Evolutionary conservation across 1,140 invertebrate genomes (phyloP), one percentile per base, ranked within the genome.

Genomic region (Sitophilus oryzae): DNA sequence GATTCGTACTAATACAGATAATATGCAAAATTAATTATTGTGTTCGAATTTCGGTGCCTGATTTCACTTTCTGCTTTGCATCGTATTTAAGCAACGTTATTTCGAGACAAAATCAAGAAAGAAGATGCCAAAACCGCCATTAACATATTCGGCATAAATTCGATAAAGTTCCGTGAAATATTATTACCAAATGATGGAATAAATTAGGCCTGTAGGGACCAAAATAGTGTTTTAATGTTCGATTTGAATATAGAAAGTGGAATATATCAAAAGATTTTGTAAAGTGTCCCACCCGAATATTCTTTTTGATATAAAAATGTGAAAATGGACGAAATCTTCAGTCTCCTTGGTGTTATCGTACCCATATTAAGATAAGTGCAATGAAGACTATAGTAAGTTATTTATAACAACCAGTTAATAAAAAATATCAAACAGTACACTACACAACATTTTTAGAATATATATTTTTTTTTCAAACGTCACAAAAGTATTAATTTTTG

Each of bases 211-310:
- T 11, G 16, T 45, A 46, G 43, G 43, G 40, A 8, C 30, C n/a
- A 53, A 37, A 25, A 53, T 21, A 41, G 23, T 53, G 38, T 36
- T 35, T 51, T 37, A 41, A 8, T 22, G 43, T 21, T 25, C n/a
- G 15, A 55, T 55, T 55, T 48, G 36, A 55, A 48, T 55, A 55
- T 37, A 55, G 53, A 55, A 55, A 55, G 53, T 45, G 25, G 21
- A 20, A 22, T 49, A 46, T 41, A 40, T 40, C 10, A 8, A 40
- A 47, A 41, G 11, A 48, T 55, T 25, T 48, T 20, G 35, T 46
- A 38, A 38, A 46, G 38, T 19, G 20, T 49, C 53, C 53, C 44
- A 47, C 45, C 44, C 6, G n/a, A 5, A 41, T 30, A 22, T 3
- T 16, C 3, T 2, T 20, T 8, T 47, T 30, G 5, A 35, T 55